Base-by-base conservation (phyloP, 2,797 vertebrate species). In the Mionectes olivaceus region DNA sequence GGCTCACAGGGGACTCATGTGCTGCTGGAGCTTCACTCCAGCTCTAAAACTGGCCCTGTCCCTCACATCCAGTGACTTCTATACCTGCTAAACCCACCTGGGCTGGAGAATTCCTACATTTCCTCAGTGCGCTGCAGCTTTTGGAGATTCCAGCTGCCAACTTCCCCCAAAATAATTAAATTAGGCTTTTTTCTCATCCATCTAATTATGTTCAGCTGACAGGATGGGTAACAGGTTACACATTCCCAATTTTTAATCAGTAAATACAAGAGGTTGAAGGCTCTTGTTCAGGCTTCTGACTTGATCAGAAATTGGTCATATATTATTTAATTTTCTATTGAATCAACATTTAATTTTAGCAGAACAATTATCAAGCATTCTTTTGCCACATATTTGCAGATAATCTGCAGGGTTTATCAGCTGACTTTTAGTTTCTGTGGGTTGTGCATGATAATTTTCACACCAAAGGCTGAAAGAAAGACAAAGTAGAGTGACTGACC, bases 371-470 rank as follows among this genome's bases (percentile, higher is more conserved):
- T 11, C 71, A 33, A 81, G 93, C 96, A 94, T 97, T 96, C 92
- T 95, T 93, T 95, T 94, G 96, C 93, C 95, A 93, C 82, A 0
- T 43, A 1, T 10, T 52, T 59, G 57, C 37, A 27, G 49, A 60
- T 46, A 41, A 47, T 57, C 30, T 70, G 43, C 69, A 59, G 71
- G 69, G 76, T 5, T 67, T 32, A 59, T 27, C n/a, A 4, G n/a
- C 46, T 67, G 87, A 65, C 55, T 95, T 91, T 63, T 52, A 0
- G 2, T 39, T 52, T 75, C 52, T 76, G 8, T 39, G 93, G 13
- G 32, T 67, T 60, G 21, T 89, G 91, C 94, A 94, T 94, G 94
- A 60, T 57, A 33, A 37, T 89, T 94, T 92, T 79, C 67, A 35
- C 77, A 63, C 21, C 41, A 18, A 55, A 13, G 32, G 35, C 47